Base-by-base conservation (phyloP, 2,888 invertebrate species). In the Mythimna impura region DNA sequence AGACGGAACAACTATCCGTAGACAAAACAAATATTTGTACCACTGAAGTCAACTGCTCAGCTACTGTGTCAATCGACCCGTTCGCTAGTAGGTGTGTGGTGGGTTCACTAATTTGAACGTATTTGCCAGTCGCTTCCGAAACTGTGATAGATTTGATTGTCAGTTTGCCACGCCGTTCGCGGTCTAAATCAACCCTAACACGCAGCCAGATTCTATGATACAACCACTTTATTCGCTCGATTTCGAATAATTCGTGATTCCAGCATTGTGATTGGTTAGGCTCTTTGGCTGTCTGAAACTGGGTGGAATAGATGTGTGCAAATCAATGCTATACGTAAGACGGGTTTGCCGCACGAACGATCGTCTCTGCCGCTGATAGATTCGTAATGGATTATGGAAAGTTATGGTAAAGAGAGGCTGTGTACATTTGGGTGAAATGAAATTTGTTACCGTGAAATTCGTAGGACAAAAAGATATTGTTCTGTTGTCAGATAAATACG, bases 351-450 rank as follows among this genome's bases (percentile, higher is more conserved):
- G 73, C 77, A 73, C 78, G 75, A 78, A 52, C 63, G 70, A 69
- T 63, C 72, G 73, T 76, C 78, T 76, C 75, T 81, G 83, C 30
- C 34, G 52, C 60, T 78, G 84, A 83, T 83, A 81, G 84, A 81
- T 71, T 63, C 70, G 76, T 81, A 84, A 84, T 83, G 83, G 84
- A 78, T 81, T 83, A 83, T 83, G 83, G 84, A 76, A 83, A 83
- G 78, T 78, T 83, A 84, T 83, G 83, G 63, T 78, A 81, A 82
- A 69, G 30, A 61, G 71, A 64, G 50, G 47, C 73, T 67, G 71
- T 80, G 74, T 77, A 80, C 81, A 73, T 74, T 80, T 81, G 54
- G 70, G 12, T 70, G 68, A 69, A 83, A 73, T 74, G 69, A 71
- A 77, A 77, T 82, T 83, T 71, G 84, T 66, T 80, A 68, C 65